Conservation (phyloP, 2,113 vertebrate species). For the Pelusios castaneus region DNA sequence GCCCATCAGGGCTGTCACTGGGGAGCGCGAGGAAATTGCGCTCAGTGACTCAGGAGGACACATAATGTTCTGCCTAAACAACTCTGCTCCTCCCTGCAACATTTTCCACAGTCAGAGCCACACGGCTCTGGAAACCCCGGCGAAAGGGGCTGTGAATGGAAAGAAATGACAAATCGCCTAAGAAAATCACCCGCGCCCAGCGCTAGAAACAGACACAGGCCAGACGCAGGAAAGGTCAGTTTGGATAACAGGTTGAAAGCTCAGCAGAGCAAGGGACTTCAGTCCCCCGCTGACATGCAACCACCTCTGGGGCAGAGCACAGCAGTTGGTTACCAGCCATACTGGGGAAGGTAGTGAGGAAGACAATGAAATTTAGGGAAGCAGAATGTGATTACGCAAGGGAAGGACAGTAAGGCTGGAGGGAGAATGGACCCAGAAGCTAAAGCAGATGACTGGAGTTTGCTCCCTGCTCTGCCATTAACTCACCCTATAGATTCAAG, state of each 20-base stretch:
- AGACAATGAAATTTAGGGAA: not conserved
- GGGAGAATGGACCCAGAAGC: not conserved
- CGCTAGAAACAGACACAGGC: not conserved
- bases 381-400: not conserved
- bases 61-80: slow-evolving; percentile 32
- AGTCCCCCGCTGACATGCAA: not conserved
- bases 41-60: slow-evolving; percentile 56
- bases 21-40: slow-evolving; percentile 39
- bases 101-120: slow-evolving; percentile 48
- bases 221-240: not conserved
- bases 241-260: not conserved
- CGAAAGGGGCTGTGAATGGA: not conserved
- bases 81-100: slow-evolving; percentile 32
- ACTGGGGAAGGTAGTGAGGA: not conserved
- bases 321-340: not conserved
- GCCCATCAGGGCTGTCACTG: not conserved
- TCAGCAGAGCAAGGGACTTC: not conserved
- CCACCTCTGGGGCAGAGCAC: not conserved
- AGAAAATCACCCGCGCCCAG: slow-evolving; percentile 11
- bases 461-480: not conserved
- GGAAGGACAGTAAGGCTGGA: not conserved
- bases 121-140: slow-evolving; percentile 8
- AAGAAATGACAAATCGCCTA: slow-evolving; percentile 35
- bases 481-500: not conserved
- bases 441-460: not conserved